These are phyloP conservation scores for Heliconius ethilla DNA, from an alignment of 2,888 invertebrate species.

Conservation along the genomic window DNA sequence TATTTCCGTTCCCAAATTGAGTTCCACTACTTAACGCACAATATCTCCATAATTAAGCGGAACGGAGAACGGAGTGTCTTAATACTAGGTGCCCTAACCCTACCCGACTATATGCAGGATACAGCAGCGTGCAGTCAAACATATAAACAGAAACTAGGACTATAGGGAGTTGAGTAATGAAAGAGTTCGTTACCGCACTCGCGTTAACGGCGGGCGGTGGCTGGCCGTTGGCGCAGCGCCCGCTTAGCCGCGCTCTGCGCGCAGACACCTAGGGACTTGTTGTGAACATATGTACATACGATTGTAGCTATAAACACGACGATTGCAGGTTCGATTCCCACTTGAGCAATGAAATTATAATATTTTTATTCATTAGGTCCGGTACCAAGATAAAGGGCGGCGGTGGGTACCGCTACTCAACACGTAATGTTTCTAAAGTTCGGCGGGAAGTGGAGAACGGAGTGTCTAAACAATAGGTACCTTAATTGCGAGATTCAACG, in stretches of 20 bases:
- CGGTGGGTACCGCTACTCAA: no score
- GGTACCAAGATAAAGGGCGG: no score
- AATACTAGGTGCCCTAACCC: neutral
- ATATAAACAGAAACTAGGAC: neutral
- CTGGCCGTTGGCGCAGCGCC: constrained; percentile 18
- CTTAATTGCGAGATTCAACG: no score
- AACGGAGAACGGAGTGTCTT: neutral
- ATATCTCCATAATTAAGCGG: neutral
- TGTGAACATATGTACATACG: neutral
- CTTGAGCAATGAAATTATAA: no score
- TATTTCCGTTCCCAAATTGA: neutral
- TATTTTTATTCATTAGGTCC: no score
- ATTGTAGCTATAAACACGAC: no score
- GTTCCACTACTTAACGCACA: neutral
- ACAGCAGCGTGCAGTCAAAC: neutral
- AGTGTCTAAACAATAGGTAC: no score
- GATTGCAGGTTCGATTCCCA: no score
- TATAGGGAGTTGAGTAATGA: constrained; percentile 15
- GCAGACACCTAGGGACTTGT: constrained; percentile 16
- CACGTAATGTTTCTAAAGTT: no score
- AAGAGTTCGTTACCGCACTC: constrained; percentile 19
- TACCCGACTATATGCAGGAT: neutral
- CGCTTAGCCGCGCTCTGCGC: constrained; percentile 26
- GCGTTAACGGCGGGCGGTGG: constrained; percentile 2
- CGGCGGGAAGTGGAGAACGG: no score